A percentile compares a stretch with the other conserved stretches of the same genome.
These are phyloP conservation scores for Gambelia wislizenii DNA, from an alignment of 2,797 vertebrate genomes.

Conservation along the genomic window DNA sequence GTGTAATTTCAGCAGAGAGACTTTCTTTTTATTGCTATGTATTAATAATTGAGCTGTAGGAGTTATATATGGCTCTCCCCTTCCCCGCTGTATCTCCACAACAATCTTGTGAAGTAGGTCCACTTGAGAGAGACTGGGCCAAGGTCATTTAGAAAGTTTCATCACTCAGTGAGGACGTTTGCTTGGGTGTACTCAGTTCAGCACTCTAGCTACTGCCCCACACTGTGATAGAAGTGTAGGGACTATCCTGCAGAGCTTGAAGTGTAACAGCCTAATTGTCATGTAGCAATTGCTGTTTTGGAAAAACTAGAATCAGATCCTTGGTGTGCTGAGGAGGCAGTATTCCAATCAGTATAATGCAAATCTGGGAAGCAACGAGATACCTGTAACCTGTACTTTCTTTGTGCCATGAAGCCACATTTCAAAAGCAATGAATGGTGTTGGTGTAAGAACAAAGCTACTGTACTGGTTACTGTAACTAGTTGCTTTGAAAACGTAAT, in stretches of 20 bases:
- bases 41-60: background rate
- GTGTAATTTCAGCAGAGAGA: background rate
- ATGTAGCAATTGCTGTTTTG: too few relatives aligned
- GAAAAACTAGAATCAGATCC: too few relatives aligned
- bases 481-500: too few relatives aligned
- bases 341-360: too few relatives aligned
- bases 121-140: background rate
- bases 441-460: too few relatives aligned
- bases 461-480: too few relatives aligned
- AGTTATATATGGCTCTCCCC: background rate
- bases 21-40: background rate
- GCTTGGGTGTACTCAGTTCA: background rate
- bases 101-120: background rate
- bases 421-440: too few relatives aligned
- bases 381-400: too few relatives aligned
- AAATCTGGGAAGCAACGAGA: too few relatives aligned
- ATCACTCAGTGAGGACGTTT: background rate
- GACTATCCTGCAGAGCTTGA: background rate
- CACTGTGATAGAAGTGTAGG: background rate
- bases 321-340: too few relatives aligned
- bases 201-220: background rate
- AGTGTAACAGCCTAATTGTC: background rate
- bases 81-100: background rate
- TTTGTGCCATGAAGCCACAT: too few relatives aligned
- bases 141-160: background rate